Base-by-base conservation (phyloP, 1,140 invertebrate species). In the Caenorhabditis remanei region DNA sequence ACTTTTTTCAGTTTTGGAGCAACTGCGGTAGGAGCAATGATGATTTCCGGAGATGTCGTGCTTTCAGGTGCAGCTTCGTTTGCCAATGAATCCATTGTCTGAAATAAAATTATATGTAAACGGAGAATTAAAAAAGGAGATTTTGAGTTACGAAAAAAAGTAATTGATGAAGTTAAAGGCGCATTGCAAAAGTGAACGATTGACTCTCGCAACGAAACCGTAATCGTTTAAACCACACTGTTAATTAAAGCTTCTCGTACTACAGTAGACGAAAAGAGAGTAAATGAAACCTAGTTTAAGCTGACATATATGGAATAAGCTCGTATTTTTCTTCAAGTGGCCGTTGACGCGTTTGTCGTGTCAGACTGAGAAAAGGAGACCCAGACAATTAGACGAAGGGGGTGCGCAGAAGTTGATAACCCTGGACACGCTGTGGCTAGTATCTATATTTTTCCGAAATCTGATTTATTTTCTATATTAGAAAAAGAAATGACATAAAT, bases 281-380 rank as follows among this genome's bases (percentile, higher is more conserved):
- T 32, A 32, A 53, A 53, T 11, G 5, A 53, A 53, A 53, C 11
- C 11, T 11, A 53, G 58, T n/a, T 61, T 21, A n/a, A 61, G n/a
- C 24, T 21, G 58, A 61, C 58, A 61, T 61, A 21, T n/a, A n/a
- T 61, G n/a, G 19, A 61, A 55, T 55, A 55, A 55, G 32, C 32
- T 32, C 32, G 32, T 32, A 0, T 32, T 32, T 50, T 79, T 79
- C 46, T 50, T 79, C 11, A n/a, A 24, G 46, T n/a, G 46, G 46
- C 13, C 71, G 46, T 79, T 79, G 71, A 50, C 71, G 71, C 71
- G 71, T 79, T 79, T 79, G 71, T 79, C 71, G 71, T 79, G 71
- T 50, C 46, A 41, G 46, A 41, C n/a, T 8, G 19, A 50, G 71
- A 79, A 71, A 43, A 79, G 13, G 71, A 79, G 71, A 50, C 71